Conservation (phyloP, 2,888 invertebrate genomes). For the Fragum whitleyi region DNA sequence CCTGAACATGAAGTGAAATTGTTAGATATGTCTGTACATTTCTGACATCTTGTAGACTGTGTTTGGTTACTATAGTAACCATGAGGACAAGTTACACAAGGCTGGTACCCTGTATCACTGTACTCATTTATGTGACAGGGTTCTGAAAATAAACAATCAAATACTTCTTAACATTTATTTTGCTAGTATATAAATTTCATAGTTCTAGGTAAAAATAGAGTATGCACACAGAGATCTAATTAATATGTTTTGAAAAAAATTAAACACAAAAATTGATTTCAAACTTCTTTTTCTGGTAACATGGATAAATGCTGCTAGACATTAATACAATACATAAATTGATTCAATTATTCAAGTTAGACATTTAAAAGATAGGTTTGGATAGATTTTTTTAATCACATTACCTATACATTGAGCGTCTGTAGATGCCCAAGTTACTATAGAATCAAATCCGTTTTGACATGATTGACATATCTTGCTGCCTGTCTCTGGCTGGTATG, state of each 20-base stretch:
- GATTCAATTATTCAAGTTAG: too few relatives aligned
- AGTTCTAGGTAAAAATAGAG: too few relatives aligned
- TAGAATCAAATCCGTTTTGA: constrained; percentile 60
- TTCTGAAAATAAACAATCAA: constrained; percentile 41
- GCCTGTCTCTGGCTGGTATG: constrained; percentile 75
- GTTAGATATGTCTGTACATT: neutral
- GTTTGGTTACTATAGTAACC: constrained; percentile 17
- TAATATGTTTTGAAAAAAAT: too few relatives aligned
- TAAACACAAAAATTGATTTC: too few relatives aligned
- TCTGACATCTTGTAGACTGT: neutral
- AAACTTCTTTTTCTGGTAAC: too few relatives aligned
- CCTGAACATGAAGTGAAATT: constrained; percentile 7
- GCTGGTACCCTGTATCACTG: constrained; percentile 55
- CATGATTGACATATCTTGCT: constrained; percentile 72
- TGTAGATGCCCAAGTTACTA: constrained; percentile 37
- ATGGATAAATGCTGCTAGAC: too few relatives aligned
- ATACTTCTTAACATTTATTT: too few relatives aligned
- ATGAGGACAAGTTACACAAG: constrained; percentile 56
- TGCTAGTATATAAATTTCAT: too few relatives aligned
- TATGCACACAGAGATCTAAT: too few relatives aligned
- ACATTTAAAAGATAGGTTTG: too few relatives aligned
- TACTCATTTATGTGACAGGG: constrained; percentile 62
- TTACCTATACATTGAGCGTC: constrained; percentile 5
- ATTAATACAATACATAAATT: too few relatives aligned
- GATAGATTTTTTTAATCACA: neutral